Evolutionary conservation across 2,113 vertebrate species (phyloP).

Genomic region (Brachyhypopomus gauderio): DNA sequence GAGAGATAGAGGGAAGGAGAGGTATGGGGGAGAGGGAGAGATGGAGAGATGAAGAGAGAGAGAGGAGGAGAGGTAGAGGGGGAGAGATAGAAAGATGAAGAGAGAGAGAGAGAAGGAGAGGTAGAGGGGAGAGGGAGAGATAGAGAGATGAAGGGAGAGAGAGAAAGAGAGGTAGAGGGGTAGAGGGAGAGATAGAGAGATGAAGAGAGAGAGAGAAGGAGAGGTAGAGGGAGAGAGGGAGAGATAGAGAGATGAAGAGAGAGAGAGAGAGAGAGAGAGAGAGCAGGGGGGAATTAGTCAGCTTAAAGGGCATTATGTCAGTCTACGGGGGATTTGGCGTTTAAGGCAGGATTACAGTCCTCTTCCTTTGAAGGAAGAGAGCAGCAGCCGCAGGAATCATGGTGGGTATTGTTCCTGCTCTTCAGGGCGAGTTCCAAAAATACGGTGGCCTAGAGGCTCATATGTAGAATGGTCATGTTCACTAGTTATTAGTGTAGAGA

Average conservation of each 20-base stretch:
- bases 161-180: slow-evolving; percentile 36
- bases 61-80: slow-evolving; percentile 54
- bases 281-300: slow-evolving; percentile 54
- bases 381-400: slow-evolving; percentile 29
- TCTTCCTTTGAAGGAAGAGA: slow-evolving; percentile 49
- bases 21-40: slow-evolving; percentile 41
- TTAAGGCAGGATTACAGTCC: slow-evolving; percentile 53
- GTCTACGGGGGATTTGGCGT: slow-evolving; percentile 54
- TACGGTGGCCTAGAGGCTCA: not conserved
- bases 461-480: not conserved
- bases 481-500: not conserved
- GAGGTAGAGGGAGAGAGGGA: slow-evolving; percentile 31
- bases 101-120: slow-evolving; percentile 45
- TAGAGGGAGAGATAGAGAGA: not conserved
- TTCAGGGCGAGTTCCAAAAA: slow-evolving; percentile 24
- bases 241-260: slow-evolving; percentile 40
- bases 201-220: slow-evolving; percentile 4
- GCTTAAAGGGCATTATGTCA: slow-evolving; percentile 61
- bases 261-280: slow-evolving; percentile 40
- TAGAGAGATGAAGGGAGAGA: slow-evolving; percentile 57
- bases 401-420: slow-evolving; percentile 46
- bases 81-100: slow-evolving; percentile 3
- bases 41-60: slow-evolving; percentile 34
- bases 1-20: not conserved
- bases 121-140: slow-evolving; percentile 1